Percentiles rank a stretch among this genome's conserved stretches.
These are phyloP conservation scores for Brachypalpus laphriformis DNA, from an alignment of 2,888 invertebrate species.

Conservation along the genomic window DNA sequence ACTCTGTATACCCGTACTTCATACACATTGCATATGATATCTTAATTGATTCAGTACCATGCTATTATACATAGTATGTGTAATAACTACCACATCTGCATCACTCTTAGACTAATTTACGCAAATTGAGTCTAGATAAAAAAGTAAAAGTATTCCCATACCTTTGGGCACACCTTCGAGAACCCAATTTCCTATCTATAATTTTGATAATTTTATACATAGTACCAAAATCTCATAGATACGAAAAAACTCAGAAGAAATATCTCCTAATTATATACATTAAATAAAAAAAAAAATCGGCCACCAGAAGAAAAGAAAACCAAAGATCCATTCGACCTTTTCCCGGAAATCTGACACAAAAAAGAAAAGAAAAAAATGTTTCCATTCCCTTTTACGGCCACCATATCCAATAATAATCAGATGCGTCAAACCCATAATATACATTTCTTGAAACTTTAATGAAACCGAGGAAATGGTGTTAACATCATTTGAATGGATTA, in stretches of 20 bases:
- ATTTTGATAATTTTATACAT: conserved; percentile 13
- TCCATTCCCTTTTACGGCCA: conserved; percentile 5
- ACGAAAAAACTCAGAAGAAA: conserved; percentile 10
- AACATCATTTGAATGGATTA: conserved; percentile 69
- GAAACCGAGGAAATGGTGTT: conserved; percentile 61
- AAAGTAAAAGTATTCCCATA: conserved; percentile 17
- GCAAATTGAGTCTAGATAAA: background rate
- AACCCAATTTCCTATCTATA: background rate
- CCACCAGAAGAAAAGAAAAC: conserved; percentile 1
- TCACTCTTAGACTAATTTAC: background rate
- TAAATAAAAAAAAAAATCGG: conserved; percentile 32
- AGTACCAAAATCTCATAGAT: background rate
- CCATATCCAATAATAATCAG: conserved; percentile 17
- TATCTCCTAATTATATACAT: conserved; percentile 48
- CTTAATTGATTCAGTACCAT: no score
- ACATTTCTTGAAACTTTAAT: conserved; percentile 24
- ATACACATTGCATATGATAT: no score
- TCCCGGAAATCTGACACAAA: conserved; percentile 44
- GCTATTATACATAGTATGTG: background rate
- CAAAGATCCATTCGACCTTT: background rate
- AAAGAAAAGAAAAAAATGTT: conserved; percentile 16
- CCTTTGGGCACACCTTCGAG: background rate
- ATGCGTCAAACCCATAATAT: conserved; percentile 26
- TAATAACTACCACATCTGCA: background rate
- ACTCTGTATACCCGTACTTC: no score